These are phyloP conservation scores for Larimichthys crocea DNA, from an alignment of 2,113 vertebrate species.

Conservation along the genomic window DNA sequence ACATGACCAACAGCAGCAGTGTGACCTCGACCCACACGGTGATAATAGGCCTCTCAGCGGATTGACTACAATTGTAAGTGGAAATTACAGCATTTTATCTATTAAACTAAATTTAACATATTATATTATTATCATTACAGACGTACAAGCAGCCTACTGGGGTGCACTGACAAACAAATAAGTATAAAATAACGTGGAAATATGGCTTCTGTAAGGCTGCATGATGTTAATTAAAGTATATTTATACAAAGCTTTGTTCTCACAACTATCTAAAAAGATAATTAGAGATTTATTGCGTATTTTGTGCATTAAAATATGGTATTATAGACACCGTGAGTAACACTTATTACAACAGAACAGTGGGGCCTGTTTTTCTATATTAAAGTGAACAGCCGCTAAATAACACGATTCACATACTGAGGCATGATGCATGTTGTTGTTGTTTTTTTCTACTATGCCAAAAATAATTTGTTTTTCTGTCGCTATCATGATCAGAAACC, in stretches of 20 bases:
- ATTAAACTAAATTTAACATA: background rate
- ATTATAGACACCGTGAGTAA: background rate
- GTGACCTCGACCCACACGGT: slow-evolving; percentile 19
- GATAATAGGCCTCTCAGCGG: slow-evolving; percentile 30
- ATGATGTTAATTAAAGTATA: background rate
- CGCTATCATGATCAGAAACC: background rate
- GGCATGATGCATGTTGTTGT: background rate
- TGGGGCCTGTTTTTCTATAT: background rate
- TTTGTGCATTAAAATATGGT: slow-evolving; percentile 1
- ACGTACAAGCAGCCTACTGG: too few relatives aligned
- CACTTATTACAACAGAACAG: background rate
- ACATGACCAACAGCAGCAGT: slow-evolving; percentile 7
- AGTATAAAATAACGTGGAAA: background rate
- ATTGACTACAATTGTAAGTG: background rate
- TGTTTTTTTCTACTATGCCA: background rate
- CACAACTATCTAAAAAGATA: background rate
- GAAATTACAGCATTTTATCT: background rate
- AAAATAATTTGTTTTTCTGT: background rate
- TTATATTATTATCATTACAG: background rate
- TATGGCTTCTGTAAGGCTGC: background rate
- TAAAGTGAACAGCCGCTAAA: slow-evolving; percentile 3
- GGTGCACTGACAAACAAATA: background rate
- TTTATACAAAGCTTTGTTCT: background rate
- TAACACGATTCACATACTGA: background rate
- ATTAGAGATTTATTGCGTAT: background rate